A percentile compares a stretch with the other conserved stretches of the same genome.
Evolutionary conservation across 2,113 vertebrate species (phyloP).

Genomic region (Odontophorus gujanensis): DNA sequence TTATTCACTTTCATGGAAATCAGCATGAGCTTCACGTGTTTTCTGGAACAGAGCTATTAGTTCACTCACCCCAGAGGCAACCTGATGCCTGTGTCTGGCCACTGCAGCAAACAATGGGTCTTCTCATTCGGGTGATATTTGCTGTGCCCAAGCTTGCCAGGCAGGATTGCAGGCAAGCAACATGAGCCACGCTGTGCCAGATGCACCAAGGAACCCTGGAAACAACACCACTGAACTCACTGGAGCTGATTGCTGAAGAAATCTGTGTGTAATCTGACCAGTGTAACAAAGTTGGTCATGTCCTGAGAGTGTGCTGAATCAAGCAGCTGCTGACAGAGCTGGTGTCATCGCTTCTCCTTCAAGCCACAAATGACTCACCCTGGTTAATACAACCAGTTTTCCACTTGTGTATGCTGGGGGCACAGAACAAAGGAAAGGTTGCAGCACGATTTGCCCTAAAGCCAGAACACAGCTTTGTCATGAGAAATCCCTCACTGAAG

Average conservation of each 20-base stretch:
- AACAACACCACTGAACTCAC: neutral
- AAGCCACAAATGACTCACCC: neutral
- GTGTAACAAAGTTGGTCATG: neutral
- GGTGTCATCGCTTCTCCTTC: conserved; percentile 19
- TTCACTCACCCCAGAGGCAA: conserved; percentile 42
- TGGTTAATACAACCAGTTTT: neutral
- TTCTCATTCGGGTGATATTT: neutral
- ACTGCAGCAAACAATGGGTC: conserved; percentile 35
- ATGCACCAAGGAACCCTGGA: neutral
- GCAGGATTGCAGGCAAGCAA: neutral
- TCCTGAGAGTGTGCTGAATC: neutral
- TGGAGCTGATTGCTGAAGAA: neutral
- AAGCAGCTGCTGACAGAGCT: conserved; percentile 16
- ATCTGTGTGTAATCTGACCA: neutral
- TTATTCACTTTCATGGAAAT: conserved; percentile 39
- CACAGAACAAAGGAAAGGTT: neutral
- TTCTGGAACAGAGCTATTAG: conserved; percentile 7
- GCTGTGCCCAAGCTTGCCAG: conserved; percentile 22
- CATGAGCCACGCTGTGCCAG: neutral
- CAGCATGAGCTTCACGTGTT: conserved; percentile 23
- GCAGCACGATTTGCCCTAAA: neutral
- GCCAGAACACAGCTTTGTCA: neutral
- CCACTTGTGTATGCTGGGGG: neutral
- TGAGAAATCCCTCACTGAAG: neutral
- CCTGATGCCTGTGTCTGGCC: neutral